These are phyloP conservation scores for Choristoneura rosaceana DNA, from an alignment of 2,888 invertebrate genomes.

Conservation along the genomic window DNA sequence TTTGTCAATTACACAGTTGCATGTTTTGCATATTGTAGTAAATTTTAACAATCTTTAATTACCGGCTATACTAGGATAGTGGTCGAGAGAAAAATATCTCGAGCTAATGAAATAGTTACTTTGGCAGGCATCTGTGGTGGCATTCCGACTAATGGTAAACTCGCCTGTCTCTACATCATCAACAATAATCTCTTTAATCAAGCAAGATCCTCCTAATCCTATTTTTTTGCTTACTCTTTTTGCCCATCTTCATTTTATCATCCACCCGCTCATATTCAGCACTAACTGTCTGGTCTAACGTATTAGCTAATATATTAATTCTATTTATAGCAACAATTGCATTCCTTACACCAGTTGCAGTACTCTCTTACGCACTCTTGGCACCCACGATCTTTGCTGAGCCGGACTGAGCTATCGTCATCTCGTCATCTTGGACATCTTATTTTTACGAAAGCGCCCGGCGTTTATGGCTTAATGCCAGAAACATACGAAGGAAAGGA, in stretches of 20 bases:
- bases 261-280: not conserved
- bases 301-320: not conserved
- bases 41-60: too few species aligned
- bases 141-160: too few species aligned
- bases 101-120: too few species aligned
- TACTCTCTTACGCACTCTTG: conserved; percentile 32
- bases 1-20: too few species aligned
- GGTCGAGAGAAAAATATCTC: too few species aligned
- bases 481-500: conserved; percentile 21
- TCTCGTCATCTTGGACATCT: conserved; percentile 23
- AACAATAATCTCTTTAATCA: too few species aligned
- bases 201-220: not conserved
- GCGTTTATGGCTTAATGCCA: conserved; percentile 29
- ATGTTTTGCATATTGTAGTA: too few species aligned
- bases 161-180: too few species aligned
- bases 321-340: conserved; percentile 33
- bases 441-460: conserved; percentile 37
- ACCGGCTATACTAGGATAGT: too few species aligned
- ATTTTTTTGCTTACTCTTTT: not conserved
- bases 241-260: not conserved
- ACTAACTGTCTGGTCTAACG: not conserved
- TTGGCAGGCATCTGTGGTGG: too few species aligned
- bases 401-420: conserved; percentile 7
- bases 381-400: conserved; percentile 25
- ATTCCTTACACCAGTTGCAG: conserved; percentile 26